Evolutionary conservation across 64 coral and sea anemone species (phyloP), one percentile per base, ranked within the genome.

Genomic region (Platygyra sinensis): DNA sequence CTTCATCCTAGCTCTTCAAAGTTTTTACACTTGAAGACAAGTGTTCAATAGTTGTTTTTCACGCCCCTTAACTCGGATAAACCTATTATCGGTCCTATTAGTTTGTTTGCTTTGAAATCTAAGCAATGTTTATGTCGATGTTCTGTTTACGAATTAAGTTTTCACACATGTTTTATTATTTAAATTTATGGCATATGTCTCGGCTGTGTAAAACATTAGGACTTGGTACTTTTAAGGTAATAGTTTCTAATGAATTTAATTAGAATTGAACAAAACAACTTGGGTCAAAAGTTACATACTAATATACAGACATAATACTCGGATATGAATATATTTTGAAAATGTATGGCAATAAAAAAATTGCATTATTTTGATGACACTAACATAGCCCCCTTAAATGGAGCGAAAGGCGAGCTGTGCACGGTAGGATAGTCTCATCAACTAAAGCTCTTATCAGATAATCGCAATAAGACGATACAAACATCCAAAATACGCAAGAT

Each of bases 111-210:
- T 42, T 33, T 42, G 59, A 14, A 18, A 83, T 24, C 1, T 20
- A 42, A 83, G 60, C 20, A 83, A 18, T 65, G 60, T 65, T 83
- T 65, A 39, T 67, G 2, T 12, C 39, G 39, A 24, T 8, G 79
- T 18, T 7, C 27, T 64, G 60, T 85, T 71, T 51, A 85, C 19
- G 11, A 39, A 62, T 22, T 10, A 24, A 42, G 8, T 31, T 11
- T 85, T 24, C 33, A 10, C 81, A 85, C 38, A 25, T 85, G 62
- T 85, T 69, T 71, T 67, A 29, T 13, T n/a, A 51, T 49, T 85
- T 85, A 65, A 38, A 0, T 42, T 69, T 28, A 28, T 69, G 22
- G 25, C 22, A 5, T 20, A 69, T 69, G 65, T 69, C 65, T 24
- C 22, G 20, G 24, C 65, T 27, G 65, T 20, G n/a, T 69, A 65